Conservation (phyloP, 2,888 invertebrate genomes). For the Platycheirus rosarum region DNA sequence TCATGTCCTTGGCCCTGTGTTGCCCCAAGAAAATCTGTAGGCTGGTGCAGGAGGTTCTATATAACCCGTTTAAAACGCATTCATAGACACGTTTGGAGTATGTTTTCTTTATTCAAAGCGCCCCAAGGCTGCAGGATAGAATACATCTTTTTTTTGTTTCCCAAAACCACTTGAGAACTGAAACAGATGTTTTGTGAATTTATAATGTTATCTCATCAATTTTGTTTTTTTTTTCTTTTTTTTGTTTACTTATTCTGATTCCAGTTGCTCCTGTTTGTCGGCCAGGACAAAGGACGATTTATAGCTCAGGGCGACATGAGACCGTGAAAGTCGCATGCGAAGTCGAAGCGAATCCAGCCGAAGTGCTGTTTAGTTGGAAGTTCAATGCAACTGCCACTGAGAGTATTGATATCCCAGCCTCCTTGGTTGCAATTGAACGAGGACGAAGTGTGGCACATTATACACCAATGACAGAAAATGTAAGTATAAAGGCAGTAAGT, state of each 20-base stretch:
- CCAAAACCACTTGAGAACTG: constrained; percentile 15
- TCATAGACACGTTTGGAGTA: too few relatives aligned
- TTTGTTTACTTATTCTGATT: constrained; percentile 22
- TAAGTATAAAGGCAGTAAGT: too few relatives aligned
- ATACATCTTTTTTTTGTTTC: constrained; percentile 1
- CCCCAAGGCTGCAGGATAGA: constrained; percentile 3
- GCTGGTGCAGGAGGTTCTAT: background rate
- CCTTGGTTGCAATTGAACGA: constrained; percentile 85
- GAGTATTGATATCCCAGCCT: constrained; percentile 87
- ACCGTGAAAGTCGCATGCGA: constrained; percentile 88
- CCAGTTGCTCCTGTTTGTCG: constrained; percentile 89
- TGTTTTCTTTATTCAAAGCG: too few relatives aligned
- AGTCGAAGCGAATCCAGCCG: constrained; percentile 89
- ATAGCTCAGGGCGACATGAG: constrained; percentile 89
- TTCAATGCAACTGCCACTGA: constrained; percentile 89
- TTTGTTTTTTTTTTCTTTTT: background rate
- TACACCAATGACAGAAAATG: constrained; percentile 87
- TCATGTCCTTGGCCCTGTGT: too few relatives aligned
- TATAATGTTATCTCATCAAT: background rate
- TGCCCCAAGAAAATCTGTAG: too few relatives aligned
- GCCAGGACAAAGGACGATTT: constrained; percentile 86
- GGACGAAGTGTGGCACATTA: constrained; percentile 87
- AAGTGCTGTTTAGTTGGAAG: constrained; percentile 88
- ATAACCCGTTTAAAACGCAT: background rate
- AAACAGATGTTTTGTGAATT: constrained; percentile 10